Evolutionary conservation across 2,797 vertebrate species (phyloP).

Genomic region (Hemitrygon akajei): DNA sequence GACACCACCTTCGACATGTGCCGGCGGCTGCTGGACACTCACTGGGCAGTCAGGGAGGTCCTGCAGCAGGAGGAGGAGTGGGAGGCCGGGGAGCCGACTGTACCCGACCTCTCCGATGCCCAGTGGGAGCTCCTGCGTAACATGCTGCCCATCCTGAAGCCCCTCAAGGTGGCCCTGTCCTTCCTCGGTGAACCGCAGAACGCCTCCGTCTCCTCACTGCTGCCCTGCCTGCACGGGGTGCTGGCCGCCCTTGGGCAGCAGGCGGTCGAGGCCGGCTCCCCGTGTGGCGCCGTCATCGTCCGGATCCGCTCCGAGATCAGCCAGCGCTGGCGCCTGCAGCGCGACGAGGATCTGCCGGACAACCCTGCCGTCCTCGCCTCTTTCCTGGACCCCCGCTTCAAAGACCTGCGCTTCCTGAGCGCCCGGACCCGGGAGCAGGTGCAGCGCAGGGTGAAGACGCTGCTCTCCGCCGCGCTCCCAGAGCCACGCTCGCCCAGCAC

Average conservation of each 20-base stretch:
- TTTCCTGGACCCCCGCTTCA: constrained; percentile 60
- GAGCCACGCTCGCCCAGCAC: rapidly evolving
- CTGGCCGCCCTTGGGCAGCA: constrained; percentile 48
- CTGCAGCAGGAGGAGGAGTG: constrained; percentile 49
- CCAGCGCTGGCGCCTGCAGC: constrained; percentile 47
- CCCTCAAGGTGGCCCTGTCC: constrained; percentile 50
- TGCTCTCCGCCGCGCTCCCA: constrained; percentile 45
- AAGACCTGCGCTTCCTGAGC: constrained; percentile 58
- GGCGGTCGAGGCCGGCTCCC: constrained; percentile 43
- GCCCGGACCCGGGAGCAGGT: constrained; percentile 50
- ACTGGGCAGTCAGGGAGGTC: constrained; percentile 57
- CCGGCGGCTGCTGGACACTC: constrained; percentile 55
- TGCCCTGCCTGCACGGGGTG: constrained; percentile 58
- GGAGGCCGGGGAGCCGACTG: neutral
- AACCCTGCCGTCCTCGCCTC: constrained; percentile 51
- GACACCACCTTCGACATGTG: constrained; percentile 58
- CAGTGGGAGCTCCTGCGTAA: constrained; percentile 62
- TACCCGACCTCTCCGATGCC: constrained; percentile 52
- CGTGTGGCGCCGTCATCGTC: constrained; percentile 45
- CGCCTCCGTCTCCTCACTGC: constrained; percentile 52
- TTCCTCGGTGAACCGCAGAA: constrained; percentile 60
- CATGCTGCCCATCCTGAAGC: constrained; percentile 53
- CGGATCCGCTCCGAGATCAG: constrained; percentile 50
- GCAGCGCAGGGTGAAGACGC: constrained; percentile 49
- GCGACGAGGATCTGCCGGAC: constrained; percentile 41